Percentiles rank a stretch among this genome's conserved stretches.
These are phyloP conservation scores for Eulemur rufifrons DNA, from an alignment of 2,113 vertebrate genomes.

Conservation along the genomic window DNA sequence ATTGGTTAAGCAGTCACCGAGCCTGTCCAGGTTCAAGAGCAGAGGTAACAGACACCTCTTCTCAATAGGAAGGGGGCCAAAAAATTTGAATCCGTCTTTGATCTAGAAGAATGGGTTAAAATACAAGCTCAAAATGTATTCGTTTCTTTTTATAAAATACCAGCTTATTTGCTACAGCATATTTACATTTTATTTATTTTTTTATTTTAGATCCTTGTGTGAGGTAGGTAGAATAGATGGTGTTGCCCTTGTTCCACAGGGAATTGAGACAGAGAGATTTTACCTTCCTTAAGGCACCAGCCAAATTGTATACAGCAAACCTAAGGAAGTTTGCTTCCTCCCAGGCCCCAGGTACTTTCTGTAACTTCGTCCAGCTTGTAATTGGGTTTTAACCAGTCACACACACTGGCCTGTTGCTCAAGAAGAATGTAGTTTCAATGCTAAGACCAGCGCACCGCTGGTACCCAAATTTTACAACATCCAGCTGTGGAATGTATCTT, in stretches of 20 bases:
- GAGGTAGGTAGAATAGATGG: neutral
- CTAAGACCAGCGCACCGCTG: neutral
- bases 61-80: neutral
- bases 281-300: neutral
- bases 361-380: neutral
- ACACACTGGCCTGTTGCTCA: neutral
- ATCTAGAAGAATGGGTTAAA: neutral
- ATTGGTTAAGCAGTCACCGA: neutral
- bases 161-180: neutral
- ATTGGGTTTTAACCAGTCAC: neutral
- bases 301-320: neutral
- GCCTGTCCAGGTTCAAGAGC: neutral
- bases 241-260: neutral
- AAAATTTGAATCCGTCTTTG: neutral
- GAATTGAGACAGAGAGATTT: neutral
- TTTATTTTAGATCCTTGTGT: neutral
- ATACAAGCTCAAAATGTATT: neutral
- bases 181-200: neutral
- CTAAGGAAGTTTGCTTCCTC: neutral
- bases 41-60: neutral
- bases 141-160: neutral
- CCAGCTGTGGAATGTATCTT: constrained; percentile 29
- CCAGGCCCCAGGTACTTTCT: neutral
- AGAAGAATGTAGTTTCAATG: neutral
- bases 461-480: constrained; percentile 16